Base-by-base conservation (phyloP, 2,113 vertebrate species). In the Labeo rohita region DNA sequence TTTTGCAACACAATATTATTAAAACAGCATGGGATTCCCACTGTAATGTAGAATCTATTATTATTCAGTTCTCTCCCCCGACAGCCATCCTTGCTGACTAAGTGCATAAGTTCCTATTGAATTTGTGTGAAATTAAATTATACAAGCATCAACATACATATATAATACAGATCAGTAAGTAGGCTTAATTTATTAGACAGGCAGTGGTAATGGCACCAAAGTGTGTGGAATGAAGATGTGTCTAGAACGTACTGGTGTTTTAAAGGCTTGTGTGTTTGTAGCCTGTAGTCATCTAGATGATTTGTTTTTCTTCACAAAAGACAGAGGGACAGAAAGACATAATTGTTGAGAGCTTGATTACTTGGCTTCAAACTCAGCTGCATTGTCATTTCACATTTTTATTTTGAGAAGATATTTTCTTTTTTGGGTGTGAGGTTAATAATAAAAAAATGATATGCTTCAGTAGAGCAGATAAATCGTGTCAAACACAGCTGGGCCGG, bases 121-220 rank as follows among this genome's bases (percentile, higher is more conserved):
- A 95, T 97, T 95, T 96, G 96, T 96, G 95, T 95, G 95, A 96
- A 97, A 97, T 97, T 94, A 96, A 96, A 96, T 96, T 96, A 95
- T 94, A 93, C 92, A 93, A 95, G 96, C 95, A 95, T 96, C 96
- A 96, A 95, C 96, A 95, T 96, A 96, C 96, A 96, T 96, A 95
- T 96, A 94, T 95, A 95, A 95, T 96, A 96, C 96, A 96, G 95
- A 96, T 95, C 95, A 95, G 95, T 96, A 96, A 95, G 95, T 95
- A 94, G 94, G 94, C 94, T 95, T 95, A 95, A 95, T 96, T 96
- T 96, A 95, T 96, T 95, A 95, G 95, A 91, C 86, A 92, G 93
- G 91, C 92, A 90, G 91, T 92, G 93, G 92, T 94, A 95, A 94
- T 95, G 92, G 95, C 90, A 93, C 91, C 91, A 89, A 91, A 85